Percentiles rank a stretch among this genome's conserved stretches.
These are phyloP conservation scores for Platichthys stellatus DNA, from an alignment of 2,113 vertebrate species.

Conservation along the genomic window DNA sequence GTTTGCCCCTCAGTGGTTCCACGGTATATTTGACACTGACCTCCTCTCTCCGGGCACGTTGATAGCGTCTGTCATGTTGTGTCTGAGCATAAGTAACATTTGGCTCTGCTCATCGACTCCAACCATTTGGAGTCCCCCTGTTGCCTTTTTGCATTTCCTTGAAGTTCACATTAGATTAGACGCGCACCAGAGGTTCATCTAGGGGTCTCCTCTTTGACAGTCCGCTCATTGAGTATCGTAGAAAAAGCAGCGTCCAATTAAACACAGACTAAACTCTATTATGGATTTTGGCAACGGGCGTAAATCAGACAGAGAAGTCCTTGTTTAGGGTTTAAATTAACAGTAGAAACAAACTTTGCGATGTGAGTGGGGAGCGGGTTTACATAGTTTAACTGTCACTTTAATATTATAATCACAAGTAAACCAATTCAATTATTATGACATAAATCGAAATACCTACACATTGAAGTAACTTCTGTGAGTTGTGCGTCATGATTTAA, in stretches of 20 bases:
- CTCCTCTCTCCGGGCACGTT: constrained; percentile 49
- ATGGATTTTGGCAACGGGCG: constrained; percentile 7
- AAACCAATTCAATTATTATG: background rate
- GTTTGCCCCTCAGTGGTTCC: background rate
- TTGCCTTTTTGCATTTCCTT: constrained; percentile 41
- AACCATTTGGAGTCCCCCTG: constrained; percentile 52
- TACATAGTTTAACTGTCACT: background rate
- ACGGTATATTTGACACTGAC: constrained; percentile 45
- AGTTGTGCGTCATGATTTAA: background rate
- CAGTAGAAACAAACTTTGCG: constrained; percentile 9
- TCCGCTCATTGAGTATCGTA: constrained; percentile 1
- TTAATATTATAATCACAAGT: background rate
- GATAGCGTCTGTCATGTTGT: constrained; percentile 69
- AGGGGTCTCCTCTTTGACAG: constrained; percentile 52
- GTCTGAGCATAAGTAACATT: constrained; percentile 58
- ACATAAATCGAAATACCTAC: background rate
- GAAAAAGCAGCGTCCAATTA: constrained; percentile 36
- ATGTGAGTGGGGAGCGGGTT: background rate
- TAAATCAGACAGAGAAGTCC: constrained; percentile 6
- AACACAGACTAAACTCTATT: constrained; percentile 24
- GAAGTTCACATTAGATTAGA: constrained; percentile 51
- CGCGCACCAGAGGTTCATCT: constrained; percentile 50
- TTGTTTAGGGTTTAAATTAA: constrained; percentile 15
- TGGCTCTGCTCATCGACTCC: constrained; percentile 53
- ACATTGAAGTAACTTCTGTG: background rate